A percentile compares a stretch with the other conserved stretches of the same genome.
These are phyloP conservation scores for Drosophila merina DNA, from an alignment of 2,888 invertebrate genomes.

Conservation along the genomic window DNA sequence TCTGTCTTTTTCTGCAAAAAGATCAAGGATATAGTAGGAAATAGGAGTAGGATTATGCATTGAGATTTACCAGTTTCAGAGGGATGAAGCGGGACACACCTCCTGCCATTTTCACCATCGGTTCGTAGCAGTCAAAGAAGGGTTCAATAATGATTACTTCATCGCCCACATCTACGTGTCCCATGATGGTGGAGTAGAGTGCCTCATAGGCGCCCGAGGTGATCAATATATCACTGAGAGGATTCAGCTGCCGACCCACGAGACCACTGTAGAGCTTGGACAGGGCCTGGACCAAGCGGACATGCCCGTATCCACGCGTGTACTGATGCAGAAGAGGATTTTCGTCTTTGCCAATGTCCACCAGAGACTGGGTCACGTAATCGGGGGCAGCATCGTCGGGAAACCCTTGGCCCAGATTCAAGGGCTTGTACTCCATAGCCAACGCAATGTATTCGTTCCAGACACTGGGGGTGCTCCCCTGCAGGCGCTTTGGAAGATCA, in stretches of 20 bases:
- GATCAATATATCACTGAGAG: constrained; percentile 93
- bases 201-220: constrained; percentile 98
- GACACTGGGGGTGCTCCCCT: constrained; percentile 83
- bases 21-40: background rate
- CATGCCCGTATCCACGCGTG: constrained; percentile 97
- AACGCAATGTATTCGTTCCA: constrained; percentile 95
- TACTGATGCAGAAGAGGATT: constrained; percentile 95
- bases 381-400: constrained; percentile 95
- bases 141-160: constrained; percentile 99
- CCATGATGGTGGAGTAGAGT: constrained; percentile 92
- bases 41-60: background rate
- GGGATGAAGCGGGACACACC: constrained; percentile 95
- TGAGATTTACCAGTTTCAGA: constrained; percentile 88
- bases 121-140: constrained; percentile 98
- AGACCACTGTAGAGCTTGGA: constrained; percentile 93
- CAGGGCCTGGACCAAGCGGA: constrained; percentile 92
- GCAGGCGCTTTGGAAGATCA: constrained; percentile 81
- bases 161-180: constrained; percentile 93
- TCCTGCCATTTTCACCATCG: constrained; percentile 95
- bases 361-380: constrained; percentile 91
- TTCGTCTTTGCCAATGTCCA: constrained; percentile 87
- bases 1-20: constrained; percentile 72
- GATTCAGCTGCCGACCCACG: constrained; percentile 90
- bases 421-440: constrained; percentile 92
- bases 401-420: constrained; percentile 98